Conservation (phyloP, 1,140 invertebrate genomes). For the Diploscapter pachys region DNA sequence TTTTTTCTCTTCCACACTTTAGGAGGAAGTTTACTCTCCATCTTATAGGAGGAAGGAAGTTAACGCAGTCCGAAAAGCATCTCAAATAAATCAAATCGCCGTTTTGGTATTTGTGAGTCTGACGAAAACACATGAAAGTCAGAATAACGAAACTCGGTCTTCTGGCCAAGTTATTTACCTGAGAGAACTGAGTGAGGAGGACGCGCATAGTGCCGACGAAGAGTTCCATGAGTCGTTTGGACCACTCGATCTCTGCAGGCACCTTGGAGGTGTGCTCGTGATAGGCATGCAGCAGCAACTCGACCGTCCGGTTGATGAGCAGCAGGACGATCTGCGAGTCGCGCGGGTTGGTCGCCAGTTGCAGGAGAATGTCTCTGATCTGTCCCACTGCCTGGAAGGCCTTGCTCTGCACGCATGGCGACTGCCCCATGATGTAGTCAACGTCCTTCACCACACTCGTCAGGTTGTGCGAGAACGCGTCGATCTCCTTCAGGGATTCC, state of each 20-base stretch:
- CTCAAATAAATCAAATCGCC: too few relatives aligned
- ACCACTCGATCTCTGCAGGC: conserved; percentile 34
- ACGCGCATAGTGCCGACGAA: conserved; percentile 34
- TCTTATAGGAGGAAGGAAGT: too few relatives aligned
- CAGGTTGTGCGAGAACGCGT: conserved; percentile 12
- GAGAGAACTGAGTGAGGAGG: conserved; percentile 21
- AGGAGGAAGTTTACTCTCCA: too few relatives aligned
- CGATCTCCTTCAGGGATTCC: conserved; percentile 12
- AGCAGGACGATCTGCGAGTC: conserved; percentile 13
- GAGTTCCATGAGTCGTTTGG: conserved; percentile 31
- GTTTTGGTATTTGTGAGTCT: too few relatives aligned
- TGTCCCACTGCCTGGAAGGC: conserved; percentile 28
- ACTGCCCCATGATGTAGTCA: conserved; percentile 27
- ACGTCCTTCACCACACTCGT: conserved; percentile 34
- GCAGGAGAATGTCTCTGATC: conserved; percentile 31
- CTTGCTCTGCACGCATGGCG: conserved; percentile 20
- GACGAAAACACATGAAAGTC: too few relatives aligned
- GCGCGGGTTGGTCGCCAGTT: conserved; percentile 22
- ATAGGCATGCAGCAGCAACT: conserved; percentile 38
- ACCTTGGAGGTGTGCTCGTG: conserved; percentile 12
- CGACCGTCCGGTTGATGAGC: conserved; percentile 26
- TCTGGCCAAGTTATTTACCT: too few relatives aligned
- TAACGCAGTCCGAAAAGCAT: too few relatives aligned
- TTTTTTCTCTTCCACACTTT: too few relatives aligned
- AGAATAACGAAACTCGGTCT: too few relatives aligned